Evolutionary conservation across 2,113 vertebrate genomes (phyloP).

Genomic region (Calidris pygmaea): DNA sequence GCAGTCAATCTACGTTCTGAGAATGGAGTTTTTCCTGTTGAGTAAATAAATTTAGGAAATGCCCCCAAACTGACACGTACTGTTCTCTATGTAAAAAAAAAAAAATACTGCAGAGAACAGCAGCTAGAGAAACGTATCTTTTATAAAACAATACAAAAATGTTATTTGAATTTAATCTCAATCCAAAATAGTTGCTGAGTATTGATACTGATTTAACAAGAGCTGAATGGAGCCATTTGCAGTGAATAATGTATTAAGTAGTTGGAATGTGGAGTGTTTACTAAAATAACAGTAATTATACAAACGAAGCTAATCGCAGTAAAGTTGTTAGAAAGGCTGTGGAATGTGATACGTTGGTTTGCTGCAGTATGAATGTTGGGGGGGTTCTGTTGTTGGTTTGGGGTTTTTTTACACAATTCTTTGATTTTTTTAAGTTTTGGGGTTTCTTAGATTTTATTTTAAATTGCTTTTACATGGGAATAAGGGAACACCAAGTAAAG

Average conservation of each 20-base stretch:
- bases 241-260: not conserved
- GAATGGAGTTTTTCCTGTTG: not conserved
- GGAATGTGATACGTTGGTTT: not conserved
- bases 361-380: not conserved
- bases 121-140: not conserved
- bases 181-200: not conserved
- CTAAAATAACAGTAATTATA: slow-evolving; percentile 16
- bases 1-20: not conserved
- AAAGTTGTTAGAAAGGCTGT: not conserved
- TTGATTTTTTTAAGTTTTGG: not conserved
- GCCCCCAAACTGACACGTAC: accelerated
- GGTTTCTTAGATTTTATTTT: not conserved
- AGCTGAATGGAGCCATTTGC: not conserved
- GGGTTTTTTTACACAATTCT: not conserved
- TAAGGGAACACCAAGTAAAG: not conserved
- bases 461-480: not conserved
- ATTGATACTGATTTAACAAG: not conserved
- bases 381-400: not conserved
- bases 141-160: not conserved
- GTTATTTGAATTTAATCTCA: not conserved
- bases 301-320: not conserved
- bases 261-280: slow-evolving; percentile 17
- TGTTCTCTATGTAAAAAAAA: not conserved
- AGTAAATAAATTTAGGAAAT: not conserved
- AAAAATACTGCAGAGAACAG: not conserved